phyloP scores from a whole-genome alignment of 2,113 vertebrate genomes.

The Leiothrix lutea region DNA sequence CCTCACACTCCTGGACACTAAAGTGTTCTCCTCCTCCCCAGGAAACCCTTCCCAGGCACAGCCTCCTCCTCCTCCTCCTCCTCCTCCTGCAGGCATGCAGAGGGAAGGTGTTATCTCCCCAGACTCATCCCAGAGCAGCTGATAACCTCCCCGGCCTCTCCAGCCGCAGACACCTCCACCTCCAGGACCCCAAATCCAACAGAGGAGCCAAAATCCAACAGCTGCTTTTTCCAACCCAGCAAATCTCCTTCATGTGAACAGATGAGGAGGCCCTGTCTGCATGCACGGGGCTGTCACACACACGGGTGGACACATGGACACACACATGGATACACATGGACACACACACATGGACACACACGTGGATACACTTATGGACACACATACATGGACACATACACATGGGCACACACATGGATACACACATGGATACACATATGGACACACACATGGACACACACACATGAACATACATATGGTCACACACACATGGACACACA shows the following conservation, averaged over 20 bases:
- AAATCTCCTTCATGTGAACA: background rate
- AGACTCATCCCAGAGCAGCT: background rate
- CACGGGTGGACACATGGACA: background rate
- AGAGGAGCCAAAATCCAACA: background rate
- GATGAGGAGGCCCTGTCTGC: background rate
- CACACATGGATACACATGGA: background rate
- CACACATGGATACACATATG: background rate
- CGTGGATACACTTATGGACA: accelerated
- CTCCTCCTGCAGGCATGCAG: background rate
- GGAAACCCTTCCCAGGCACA: background rate
- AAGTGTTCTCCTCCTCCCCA: background rate
- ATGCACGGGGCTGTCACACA: background rate
- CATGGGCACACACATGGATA: background rate
- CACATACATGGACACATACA: no score
- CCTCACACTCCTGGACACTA: background rate
- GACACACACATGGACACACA: background rate
- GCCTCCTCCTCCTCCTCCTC: background rate
- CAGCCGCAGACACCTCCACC: background rate
- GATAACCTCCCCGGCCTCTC: background rate
- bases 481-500: background rate
- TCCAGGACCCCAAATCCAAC: background rate
- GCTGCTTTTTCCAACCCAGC: background rate
- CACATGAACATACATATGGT: no score
- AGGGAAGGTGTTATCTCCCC: background rate
- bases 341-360: background rate